phyloP scores from a whole-genome alignment of 2,113 vertebrate species.

The Hippocampus comes region DNA sequence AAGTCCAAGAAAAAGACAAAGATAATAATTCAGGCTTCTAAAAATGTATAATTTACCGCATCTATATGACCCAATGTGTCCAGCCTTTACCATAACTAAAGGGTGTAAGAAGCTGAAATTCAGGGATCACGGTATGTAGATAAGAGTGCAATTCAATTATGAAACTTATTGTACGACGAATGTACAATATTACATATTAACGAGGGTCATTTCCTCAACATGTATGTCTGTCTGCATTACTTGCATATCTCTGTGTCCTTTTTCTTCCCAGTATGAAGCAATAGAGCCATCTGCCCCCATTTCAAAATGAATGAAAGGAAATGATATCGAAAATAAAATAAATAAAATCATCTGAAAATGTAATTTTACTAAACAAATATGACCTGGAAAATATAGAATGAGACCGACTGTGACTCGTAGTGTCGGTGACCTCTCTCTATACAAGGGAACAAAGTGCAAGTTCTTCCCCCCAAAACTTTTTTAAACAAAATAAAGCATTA shows the following conservation, averaged over 20 bases:
- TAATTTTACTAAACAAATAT: neutral
- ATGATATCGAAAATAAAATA: neutral
- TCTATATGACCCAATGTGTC: neutral
- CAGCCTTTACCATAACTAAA: neutral
- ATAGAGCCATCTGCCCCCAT: neutral
- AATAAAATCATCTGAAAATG: neutral
- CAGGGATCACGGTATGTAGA: neutral
- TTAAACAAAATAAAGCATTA: constrained; percentile 6
- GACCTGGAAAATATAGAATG: neutral
- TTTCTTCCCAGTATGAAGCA: neutral
- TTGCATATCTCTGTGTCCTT: neutral
- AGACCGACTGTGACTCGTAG: neutral
- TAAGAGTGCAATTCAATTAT: neutral
- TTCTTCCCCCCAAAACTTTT: neutral
- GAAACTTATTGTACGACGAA: neutral
- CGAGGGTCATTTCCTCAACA: neutral
- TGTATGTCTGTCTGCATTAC: neutral
- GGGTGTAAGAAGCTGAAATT: neutral
- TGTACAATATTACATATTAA: neutral
- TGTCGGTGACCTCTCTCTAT: too few relatives aligned
- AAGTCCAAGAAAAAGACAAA: constrained; percentile 26
- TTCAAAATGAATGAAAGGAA: neutral
- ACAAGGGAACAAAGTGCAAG: neutral
- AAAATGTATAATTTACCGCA: constrained; percentile 31
- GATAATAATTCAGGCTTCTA: constrained; percentile 29